Base-by-base conservation (phyloP, 2,797 vertebrate species). In the Varecia variegata region DNA sequence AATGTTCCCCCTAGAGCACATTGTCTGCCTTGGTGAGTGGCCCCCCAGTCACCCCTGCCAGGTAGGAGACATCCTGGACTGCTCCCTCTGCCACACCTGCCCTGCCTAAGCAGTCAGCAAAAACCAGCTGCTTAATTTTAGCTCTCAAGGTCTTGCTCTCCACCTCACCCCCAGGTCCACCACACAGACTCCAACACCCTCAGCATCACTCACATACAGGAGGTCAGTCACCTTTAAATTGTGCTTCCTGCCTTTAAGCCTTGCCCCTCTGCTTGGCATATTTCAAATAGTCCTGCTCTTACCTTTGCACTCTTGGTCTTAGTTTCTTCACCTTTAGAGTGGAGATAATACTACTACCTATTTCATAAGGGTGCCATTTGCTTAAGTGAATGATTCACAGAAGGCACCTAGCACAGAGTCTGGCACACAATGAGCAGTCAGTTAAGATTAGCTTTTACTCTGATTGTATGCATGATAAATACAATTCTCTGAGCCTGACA, bases 271-370 rank as follows among this genome's bases (percentile, higher is more conserved):
- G 58, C 35, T 27, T 56, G 35, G 38, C 21, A 43, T 56, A 68
- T 60, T 88, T 88, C 15, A 80, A 27, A 50, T 45, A 71, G 32
- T 15, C 18, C 83, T 67, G 3, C 32, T 88, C 23, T 80, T 67
- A 38, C 73, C 32, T 23, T 70, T 27, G 52, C 30, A 71, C 18
- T 38, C 27, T 79, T 58, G 35, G 81, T 73, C 85, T 90, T 81
- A 58, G 35, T 83, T 89, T 60, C 54, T 91, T 93, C 20, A 52
- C 30, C 80, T 79, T 62, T 74, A 81, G 8, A 73, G 17, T 82
- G 43, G n/a, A 88, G 68, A 65, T 65, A 32, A 38, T 84, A 86
- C 38, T 58, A n/a, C 47, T 17, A 38, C 3, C 30, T 76, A 35
- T 43, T 88, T 65, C 35, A 12, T 86, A 58, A 81, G 12, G 32